Conservation (phyloP, 2,888 invertebrate species). For the Lepidonotus clava region DNA sequence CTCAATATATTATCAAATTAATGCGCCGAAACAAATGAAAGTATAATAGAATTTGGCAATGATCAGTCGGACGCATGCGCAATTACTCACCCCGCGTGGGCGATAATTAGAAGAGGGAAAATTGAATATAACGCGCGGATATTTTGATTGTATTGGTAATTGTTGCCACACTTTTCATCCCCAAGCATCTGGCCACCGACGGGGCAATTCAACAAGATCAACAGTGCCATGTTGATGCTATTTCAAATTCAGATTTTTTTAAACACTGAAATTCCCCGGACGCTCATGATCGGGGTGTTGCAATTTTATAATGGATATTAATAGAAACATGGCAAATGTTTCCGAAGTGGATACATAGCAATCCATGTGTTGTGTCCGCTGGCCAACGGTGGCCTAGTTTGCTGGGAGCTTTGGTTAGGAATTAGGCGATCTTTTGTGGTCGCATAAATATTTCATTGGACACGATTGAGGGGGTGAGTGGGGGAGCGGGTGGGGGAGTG, state of each 20-base stretch:
- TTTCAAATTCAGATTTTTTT: constrained; percentile 16
- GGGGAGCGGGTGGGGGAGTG: background rate
- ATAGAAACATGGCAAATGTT: too few species aligned
- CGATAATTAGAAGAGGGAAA: constrained; percentile 35
- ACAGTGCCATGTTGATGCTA: constrained; percentile 35
- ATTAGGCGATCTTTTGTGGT: constrained; percentile 52
- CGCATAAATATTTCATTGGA: constrained; percentile 51
- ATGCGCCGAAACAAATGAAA: constrained; percentile 52
- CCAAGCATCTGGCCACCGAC: constrained; percentile 7
- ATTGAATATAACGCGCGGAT: constrained; percentile 42
- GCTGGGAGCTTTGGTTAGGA: constrained; percentile 28
- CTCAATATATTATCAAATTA: constrained; percentile 52
- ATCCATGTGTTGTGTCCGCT: background rate
- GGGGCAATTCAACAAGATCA: background rate
- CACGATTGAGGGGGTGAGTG: constrained; percentile 37
- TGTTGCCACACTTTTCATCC: constrained; percentile 15
- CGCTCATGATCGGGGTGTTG: background rate
- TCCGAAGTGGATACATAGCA: background rate
- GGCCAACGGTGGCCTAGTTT: constrained; percentile 24
- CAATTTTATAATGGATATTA: too few species aligned
- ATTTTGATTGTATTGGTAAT: constrained; percentile 53
- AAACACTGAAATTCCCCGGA: background rate
- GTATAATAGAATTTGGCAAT: constrained; percentile 53
- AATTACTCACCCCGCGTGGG: constrained; percentile 11
- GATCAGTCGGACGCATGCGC: background rate